phyloP scores from a whole-genome alignment of 1,140 invertebrate species.

The Eubasilissa regina region DNA sequence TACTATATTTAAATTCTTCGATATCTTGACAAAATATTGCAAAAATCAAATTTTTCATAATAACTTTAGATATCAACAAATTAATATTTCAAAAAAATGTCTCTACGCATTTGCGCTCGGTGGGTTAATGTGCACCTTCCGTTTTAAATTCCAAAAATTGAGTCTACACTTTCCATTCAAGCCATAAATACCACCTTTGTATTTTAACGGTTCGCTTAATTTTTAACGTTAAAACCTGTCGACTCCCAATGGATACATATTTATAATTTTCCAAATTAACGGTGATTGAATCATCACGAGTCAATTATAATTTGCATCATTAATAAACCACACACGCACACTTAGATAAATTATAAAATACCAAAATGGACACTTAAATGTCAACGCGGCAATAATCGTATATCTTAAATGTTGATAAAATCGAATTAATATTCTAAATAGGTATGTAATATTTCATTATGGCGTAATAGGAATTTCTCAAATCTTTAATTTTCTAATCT shows the following conservation, averaged over 20 bases:
- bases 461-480: too few species aligned
- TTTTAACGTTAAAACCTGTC: background rate
- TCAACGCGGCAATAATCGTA: conserved; percentile 14
- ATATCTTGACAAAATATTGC: too few species aligned
- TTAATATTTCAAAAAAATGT: too few species aligned
- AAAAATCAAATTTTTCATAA: too few species aligned
- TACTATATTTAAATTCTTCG: too few species aligned
- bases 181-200: background rate
- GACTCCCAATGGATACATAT: background rate
- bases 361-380: conserved; percentile 31
- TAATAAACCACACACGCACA: background rate
- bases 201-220: background rate
- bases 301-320: background rate
- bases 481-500: too few species aligned
- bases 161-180: too few species aligned
- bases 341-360: conserved; percentile 4
- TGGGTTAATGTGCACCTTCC: too few species aligned
- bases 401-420: conserved; percentile 16
- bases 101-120: too few species aligned
- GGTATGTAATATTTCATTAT: conserved; percentile 18
- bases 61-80: too few species aligned
- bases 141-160: too few species aligned
- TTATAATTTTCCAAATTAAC: too few species aligned
- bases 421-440: conserved; percentile 32
- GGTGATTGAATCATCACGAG: background rate